Percentiles rank a stretch among this genome's conserved stretches.
Evolutionary conservation across 2,113 vertebrate genomes (phyloP).

Genomic region (Haemorhous mexicanus): DNA sequence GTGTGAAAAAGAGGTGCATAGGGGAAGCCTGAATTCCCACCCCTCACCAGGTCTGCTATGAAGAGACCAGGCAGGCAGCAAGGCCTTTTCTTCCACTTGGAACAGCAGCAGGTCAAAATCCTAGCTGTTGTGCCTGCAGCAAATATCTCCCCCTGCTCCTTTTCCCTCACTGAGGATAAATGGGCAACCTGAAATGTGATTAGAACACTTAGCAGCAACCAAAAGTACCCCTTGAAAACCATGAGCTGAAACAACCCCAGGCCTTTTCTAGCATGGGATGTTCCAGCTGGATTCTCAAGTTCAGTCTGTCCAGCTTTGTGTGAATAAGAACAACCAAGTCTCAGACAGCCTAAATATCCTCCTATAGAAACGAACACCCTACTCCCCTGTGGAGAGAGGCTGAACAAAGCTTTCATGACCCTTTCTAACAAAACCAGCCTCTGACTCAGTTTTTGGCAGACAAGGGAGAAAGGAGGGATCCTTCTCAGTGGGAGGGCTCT

Average conservation of each 20-base stretch:
- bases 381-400: background rate
- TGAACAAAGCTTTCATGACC: slow-evolving; percentile 31
- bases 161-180: background rate
- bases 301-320: background rate
- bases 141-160: background rate
- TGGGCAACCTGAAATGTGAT: background rate
- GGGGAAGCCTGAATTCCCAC: background rate
- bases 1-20: background rate
- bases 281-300: background rate
- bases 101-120: background rate
- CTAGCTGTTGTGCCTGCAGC: background rate
- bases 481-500: slow-evolving; percentile 43
- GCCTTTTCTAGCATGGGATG: background rate
- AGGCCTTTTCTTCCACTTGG: background rate
- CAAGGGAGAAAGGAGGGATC: slow-evolving; percentile 36
- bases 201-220: background rate
- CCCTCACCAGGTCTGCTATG: background rate
- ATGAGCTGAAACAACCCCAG: background rate
- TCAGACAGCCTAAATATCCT: slow-evolving; percentile 8
- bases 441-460: slow-evolving; percentile 41
- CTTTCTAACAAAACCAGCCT: slow-evolving; percentile 16
- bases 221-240: background rate
- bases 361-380: background rate
- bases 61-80: background rate
- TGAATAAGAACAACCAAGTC: background rate